A percentile compares a stretch with the other conserved stretches of the same genome.
Conservation (phyloP, 2,797 vertebrate species). For the Parambassis ranga region DNA sequence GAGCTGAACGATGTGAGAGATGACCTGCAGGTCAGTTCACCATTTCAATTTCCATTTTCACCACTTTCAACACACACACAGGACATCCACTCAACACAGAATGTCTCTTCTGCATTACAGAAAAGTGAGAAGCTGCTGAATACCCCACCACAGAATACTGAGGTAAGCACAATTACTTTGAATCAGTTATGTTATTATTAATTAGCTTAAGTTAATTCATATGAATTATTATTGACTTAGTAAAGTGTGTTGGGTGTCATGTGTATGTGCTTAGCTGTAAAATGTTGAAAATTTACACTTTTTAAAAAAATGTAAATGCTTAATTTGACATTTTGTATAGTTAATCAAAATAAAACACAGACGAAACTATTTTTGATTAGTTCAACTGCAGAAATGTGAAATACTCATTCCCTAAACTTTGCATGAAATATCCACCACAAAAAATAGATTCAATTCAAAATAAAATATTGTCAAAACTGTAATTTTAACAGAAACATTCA, state of each 20-base stretch:
- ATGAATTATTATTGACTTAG: slow-evolving; percentile 24
- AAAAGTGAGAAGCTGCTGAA: not conserved
- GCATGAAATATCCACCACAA: no score
- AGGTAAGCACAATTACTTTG: slow-evolving; percentile 62
- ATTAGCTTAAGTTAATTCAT: no score
- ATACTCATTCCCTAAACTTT: no score
- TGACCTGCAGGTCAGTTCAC: slow-evolving; percentile 56
- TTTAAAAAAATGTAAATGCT: no score
- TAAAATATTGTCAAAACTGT: no score
- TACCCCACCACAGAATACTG: slow-evolving; percentile 43
- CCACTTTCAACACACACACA: not conserved
- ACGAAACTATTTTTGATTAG: no score
- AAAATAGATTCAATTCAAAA: no score
- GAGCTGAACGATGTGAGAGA: not conserved
- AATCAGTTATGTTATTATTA: no score
- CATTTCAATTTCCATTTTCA: not conserved
- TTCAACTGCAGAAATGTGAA: no score
- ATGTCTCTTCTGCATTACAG: slow-evolving; percentile 55
- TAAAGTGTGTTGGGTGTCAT: not conserved
- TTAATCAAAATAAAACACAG: not conserved
- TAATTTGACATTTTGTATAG: no score
- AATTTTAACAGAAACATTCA: no score
- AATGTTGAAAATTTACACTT: not conserved
- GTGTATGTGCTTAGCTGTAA: not conserved
- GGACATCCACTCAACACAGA: no score